A percentile compares a stretch with the other conserved stretches of the same genome.
Evolutionary conservation across 2,888 invertebrate genomes (phyloP).

Genomic region (Abscondita cerata): DNA sequence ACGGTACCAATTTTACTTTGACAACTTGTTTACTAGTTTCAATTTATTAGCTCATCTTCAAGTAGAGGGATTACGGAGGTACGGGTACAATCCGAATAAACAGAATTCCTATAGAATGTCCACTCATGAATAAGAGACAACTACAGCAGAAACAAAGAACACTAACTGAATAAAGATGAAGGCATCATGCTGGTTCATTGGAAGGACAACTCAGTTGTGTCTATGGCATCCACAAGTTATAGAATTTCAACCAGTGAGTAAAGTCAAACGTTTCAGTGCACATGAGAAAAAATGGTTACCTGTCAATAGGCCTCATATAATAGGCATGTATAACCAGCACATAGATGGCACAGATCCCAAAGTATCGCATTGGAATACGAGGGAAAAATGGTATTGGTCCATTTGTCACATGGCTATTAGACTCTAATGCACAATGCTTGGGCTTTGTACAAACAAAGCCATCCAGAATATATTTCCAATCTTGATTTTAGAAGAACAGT

Average conservation of each 20-base stretch:
- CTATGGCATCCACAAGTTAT: neutral
- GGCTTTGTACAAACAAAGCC: neutral
- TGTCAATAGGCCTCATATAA: neutral
- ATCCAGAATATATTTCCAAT: neutral
- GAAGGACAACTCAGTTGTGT: too few relatives aligned
- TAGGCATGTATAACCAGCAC: neutral
- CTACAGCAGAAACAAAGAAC: neutral
- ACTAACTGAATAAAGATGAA: neutral
- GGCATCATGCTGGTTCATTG: too few relatives aligned
- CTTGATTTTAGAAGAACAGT: neutral
- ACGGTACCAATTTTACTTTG: too few relatives aligned
- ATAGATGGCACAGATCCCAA: slow-evolving; percentile 6
- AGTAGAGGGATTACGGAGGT: neutral
- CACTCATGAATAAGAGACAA: neutral
- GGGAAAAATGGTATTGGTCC: too few relatives aligned
- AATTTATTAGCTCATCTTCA: neutral
- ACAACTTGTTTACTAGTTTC: too few relatives aligned
- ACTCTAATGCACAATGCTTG: too few relatives aligned
- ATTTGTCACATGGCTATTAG: too few relatives aligned
- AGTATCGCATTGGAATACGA: too few relatives aligned
- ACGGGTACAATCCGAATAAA: neutral
- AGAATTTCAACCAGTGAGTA: neutral
- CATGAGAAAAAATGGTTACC: neutral
- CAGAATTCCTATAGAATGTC: slow-evolving; percentile 1
- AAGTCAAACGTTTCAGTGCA: too few relatives aligned